Evolutionary conservation across 2,888 invertebrate species (phyloP).

Genomic region (Orthosia gothica): DNA sequence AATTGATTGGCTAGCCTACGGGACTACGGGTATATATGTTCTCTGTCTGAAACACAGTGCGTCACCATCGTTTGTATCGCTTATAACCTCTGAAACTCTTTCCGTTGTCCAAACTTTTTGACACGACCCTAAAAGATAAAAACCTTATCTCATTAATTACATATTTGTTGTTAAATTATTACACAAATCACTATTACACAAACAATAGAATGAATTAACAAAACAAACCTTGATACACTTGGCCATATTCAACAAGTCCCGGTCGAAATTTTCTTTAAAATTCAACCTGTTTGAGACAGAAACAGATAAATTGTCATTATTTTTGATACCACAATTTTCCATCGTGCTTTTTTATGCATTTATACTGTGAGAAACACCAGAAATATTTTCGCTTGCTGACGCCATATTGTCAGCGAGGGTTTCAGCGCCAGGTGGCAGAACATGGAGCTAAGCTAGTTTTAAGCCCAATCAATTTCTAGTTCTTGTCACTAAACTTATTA

Average conservation of each 20-base stretch:
- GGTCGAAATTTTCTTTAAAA: not conserved
- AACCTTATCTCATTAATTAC: not conserved
- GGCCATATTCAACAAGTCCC: not conserved
- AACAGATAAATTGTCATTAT: not conserved
- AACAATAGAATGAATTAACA: not conserved
- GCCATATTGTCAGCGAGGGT: not conserved
- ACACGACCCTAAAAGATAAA: conserved; percentile 16
- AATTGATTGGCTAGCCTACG: no score
- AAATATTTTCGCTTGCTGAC: not conserved
- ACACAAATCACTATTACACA: no score
- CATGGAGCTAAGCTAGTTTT: no score
- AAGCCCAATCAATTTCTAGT: not conserved
- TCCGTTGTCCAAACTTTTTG: not conserved
- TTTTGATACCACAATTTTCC: not conserved
- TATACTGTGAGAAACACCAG: not conserved
- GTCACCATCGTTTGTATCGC: not conserved
- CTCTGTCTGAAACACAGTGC: no score
- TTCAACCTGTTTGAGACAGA: not conserved
- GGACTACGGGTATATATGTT: no score
- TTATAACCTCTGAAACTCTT: conserved; percentile 24
- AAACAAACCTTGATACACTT: conserved; percentile 6
- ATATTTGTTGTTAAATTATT: no score
- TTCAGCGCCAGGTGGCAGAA: conserved; percentile 13
- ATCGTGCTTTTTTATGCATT: not conserved
- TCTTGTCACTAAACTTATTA: not conserved